A percentile compares a stretch with the other conserved stretches of the same genome.
Conservation (phyloP, 2,113 vertebrate genomes). For the Synodontis membranacea region DNA sequence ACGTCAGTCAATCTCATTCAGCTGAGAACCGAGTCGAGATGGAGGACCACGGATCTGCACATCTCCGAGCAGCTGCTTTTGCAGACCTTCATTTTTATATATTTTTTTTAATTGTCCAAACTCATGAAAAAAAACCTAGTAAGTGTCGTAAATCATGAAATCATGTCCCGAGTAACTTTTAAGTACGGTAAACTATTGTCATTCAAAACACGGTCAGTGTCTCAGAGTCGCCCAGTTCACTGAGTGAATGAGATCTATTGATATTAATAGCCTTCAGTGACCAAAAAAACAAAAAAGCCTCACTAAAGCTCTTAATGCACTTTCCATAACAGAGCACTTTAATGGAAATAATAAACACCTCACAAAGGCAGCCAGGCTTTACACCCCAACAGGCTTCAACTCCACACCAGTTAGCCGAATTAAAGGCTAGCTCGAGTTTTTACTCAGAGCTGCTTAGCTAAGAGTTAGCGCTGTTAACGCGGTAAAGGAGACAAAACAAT, state of each 20-base stretch:
- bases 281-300: not conserved
- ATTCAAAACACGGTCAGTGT: slow-evolving; percentile 19
- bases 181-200: slow-evolving; percentile 24
- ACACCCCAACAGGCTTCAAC: not conserved
- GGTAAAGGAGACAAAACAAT: not conserved
- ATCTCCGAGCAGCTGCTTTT: not conserved
- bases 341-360: slow-evolving; percentile 11
- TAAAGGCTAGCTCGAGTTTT: not conserved
- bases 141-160: not conserved
- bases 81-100: no score
- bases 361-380: not conserved
- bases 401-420: not conserved
- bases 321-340: not conserved
- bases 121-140: not conserved
- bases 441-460: not conserved
- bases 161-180: no score
- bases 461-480: not conserved
- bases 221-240: slow-evolving; percentile 19
- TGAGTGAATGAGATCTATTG: slow-evolving; percentile 17
- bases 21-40: not conserved
- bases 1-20: not conserved
- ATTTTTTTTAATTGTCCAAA: not conserved
- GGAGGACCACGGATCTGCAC: not conserved
- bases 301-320: not conserved
- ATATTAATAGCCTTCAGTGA: slow-evolving; percentile 3